Percentiles rank a stretch among this genome's conserved stretches.
phyloP scores from a whole-genome alignment of 1,140 invertebrate genomes.

The Aphaenogaster rudis region DNA sequence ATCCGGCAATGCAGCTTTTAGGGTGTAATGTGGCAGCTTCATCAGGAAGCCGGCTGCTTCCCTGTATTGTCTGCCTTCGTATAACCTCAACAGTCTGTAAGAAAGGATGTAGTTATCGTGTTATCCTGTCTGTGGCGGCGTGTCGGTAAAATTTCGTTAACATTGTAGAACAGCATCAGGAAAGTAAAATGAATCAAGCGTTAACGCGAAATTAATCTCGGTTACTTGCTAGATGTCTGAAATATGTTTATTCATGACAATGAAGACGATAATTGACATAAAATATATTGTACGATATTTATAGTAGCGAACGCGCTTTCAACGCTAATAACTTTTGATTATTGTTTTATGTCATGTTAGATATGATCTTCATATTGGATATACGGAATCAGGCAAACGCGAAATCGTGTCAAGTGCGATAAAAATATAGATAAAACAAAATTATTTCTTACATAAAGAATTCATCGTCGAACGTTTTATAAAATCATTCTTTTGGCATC shows the following conservation, averaged over 20 bases:
- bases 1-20: conserved; percentile 91
- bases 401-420: not conserved
- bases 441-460: not conserved
- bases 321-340: not conserved
- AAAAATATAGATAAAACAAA: not conserved
- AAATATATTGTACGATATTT: not conserved
- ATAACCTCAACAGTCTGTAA: conserved; percentile 89
- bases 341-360: not conserved
- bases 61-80: conserved; percentile 92
- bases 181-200: not conserved
- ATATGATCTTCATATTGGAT: not conserved
- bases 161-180: not conserved
- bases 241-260: not conserved
- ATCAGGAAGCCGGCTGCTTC: conserved; percentile 93
- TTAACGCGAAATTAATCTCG: conserved; percentile 9
- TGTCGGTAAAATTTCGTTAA: not conserved
- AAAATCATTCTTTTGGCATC: not conserved
- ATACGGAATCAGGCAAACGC: not conserved
- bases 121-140: not conserved
- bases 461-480: not conserved
- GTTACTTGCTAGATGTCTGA: not conserved
- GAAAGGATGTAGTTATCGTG: not conserved
- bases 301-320: not conserved
- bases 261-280: not conserved
- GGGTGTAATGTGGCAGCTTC: conserved; percentile 91